Evolutionary conservation across 1,140 invertebrate species (phyloP).

Genomic region (Danaus plexippus): DNA sequence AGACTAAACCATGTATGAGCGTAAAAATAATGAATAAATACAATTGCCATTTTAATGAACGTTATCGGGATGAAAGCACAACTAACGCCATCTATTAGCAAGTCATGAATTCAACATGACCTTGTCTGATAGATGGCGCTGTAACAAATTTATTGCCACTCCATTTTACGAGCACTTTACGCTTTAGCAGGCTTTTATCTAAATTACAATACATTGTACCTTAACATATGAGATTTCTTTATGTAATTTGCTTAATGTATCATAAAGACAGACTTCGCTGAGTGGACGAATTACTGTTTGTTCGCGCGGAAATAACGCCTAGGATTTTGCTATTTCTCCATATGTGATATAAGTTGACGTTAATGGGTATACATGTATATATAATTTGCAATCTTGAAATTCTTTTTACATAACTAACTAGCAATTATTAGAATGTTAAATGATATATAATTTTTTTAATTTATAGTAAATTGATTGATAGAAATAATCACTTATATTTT

Average conservation of each 20-base stretch:
- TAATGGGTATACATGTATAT: no score
- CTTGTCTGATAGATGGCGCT: constrained; percentile 50
- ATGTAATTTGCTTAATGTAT: constrained; percentile 52
- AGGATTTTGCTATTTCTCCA: no score
- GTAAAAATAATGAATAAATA: no score
- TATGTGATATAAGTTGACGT: no score
- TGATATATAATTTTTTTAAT: background rate
- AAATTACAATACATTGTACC: constrained; percentile 50
- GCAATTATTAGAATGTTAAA: background rate
- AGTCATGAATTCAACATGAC: constrained; percentile 57
- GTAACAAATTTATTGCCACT: constrained; percentile 46
- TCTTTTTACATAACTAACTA: no score
- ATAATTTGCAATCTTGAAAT: no score
- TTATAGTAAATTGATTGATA: background rate
- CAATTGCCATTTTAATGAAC: background rate
- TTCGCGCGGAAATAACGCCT: no score
- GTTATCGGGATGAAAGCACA: constrained; percentile 44
- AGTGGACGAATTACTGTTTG: constrained; percentile 30
- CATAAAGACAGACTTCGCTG: constrained; percentile 33
- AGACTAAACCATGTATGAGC: no score
- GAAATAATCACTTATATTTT: no score
- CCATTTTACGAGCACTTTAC: constrained; percentile 57
- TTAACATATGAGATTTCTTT: constrained; percentile 42
- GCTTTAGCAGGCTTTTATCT: constrained; percentile 56
- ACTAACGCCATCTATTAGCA: constrained; percentile 55